These are phyloP conservation scores for Psylliodes chrysocephalus DNA, from an alignment of 2,888 invertebrate species.

Conservation along the genomic window DNA sequence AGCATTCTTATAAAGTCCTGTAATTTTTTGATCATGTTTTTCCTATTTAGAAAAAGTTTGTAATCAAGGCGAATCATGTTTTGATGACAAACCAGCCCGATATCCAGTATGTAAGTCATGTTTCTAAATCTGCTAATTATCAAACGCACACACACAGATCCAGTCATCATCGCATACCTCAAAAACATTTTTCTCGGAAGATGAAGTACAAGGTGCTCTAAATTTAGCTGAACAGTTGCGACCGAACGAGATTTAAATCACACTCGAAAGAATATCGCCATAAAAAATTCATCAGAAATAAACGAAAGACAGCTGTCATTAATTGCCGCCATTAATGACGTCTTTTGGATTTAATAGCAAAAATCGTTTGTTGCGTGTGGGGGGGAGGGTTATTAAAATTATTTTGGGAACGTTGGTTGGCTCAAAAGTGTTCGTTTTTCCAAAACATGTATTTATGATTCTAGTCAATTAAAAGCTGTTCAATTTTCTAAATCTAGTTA, in stretches of 20 bases:
- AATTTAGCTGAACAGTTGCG: constrained; percentile 11
- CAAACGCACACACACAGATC: constrained; percentile 10
- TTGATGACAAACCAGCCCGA: constrained; percentile 2
- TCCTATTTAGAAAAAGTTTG: background rate
- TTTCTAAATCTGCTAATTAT: constrained; percentile 23
- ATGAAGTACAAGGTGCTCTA: constrained; percentile 26
- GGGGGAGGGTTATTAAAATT: background rate
- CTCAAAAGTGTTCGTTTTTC: no score
- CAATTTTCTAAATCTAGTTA: no score
- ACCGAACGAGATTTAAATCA: constrained; percentile 21
- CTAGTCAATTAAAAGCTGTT: no score
- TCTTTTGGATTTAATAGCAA: background rate
- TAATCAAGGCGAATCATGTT: constrained; percentile 16
- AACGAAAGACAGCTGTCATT: constrained; percentile 37
- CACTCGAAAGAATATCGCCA: constrained; percentile 33
- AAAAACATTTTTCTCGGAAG: background rate
- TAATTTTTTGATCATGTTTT: no score
- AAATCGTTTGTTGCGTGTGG: background rate
- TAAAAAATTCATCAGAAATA: constrained; percentile 33
- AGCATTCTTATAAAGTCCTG: no score
- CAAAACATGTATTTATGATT: no score
- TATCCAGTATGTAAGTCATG: constrained; percentile 16
- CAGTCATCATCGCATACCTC: constrained; percentile 18
- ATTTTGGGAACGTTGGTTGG: background rate
- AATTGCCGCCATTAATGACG: constrained; percentile 26